phyloP scores from a whole-genome alignment of 2,888 invertebrate genomes.

The Agonum fuliginosum region DNA sequence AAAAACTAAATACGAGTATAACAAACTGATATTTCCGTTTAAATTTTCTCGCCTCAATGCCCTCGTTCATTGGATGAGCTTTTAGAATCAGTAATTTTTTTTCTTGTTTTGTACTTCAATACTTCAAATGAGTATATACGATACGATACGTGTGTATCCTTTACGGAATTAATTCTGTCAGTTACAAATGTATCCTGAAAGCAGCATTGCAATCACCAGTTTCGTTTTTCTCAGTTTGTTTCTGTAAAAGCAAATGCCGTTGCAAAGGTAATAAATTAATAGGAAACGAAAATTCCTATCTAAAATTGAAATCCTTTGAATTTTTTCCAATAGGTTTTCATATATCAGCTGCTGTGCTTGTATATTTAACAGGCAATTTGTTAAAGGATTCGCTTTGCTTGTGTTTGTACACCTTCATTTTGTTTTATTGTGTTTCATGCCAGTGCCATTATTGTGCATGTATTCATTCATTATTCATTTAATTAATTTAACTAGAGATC shows the following conservation, averaged over 20 bases:
- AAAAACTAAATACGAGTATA: too few relatives aligned
- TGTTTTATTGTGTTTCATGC: not conserved
- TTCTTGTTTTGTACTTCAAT: too few relatives aligned
- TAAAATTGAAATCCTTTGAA: conserved; percentile 50
- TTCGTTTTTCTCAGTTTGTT: conserved; percentile 29
- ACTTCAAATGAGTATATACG: too few relatives aligned
- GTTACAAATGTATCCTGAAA: conserved; percentile 19
- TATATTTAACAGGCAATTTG: conserved; percentile 49
- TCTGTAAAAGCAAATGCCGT: conserved; percentile 14
- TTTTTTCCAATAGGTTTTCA: conserved; percentile 17
- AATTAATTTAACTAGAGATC: too few relatives aligned
- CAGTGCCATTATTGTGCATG: not conserved
- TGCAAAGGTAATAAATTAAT: conserved; percentile 51
- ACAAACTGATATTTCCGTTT: too few relatives aligned
- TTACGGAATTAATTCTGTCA: conserved; percentile 20
- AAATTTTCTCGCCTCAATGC: too few relatives aligned
- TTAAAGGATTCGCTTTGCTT: conserved; percentile 15
- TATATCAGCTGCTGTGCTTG: conserved; percentile 10
- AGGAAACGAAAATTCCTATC: conserved; percentile 46
- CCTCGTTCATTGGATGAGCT: not conserved
- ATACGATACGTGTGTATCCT: not conserved
- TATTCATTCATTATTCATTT: not conserved
- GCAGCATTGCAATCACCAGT: conserved; percentile 1
- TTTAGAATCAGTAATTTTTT: conserved; percentile 10
- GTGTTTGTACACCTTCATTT: not conserved